Conservation (phyloP, 2,888 invertebrate species). For the Trichopria drosophilae region DNA sequence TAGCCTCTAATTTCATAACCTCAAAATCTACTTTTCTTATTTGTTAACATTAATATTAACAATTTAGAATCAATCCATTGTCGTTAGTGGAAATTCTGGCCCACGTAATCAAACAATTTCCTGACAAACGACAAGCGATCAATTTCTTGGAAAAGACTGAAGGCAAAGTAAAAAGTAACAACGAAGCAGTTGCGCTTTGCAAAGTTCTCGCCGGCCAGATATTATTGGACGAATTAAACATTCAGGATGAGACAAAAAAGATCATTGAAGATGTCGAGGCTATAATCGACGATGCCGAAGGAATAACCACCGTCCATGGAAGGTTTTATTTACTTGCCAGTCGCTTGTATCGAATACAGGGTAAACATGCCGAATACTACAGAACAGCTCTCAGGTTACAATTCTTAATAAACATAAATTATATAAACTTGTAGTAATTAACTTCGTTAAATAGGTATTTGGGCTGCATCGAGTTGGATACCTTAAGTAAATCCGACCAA, state of each 20-base stretch:
- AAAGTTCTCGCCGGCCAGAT: constrained; percentile 85
- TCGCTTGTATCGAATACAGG: constrained; percentile 82
- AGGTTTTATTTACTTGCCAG: constrained; percentile 92
- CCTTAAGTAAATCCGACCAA: constrained; percentile 68
- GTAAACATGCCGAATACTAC: constrained; percentile 94
- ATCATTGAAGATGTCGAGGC: constrained; percentile 86
- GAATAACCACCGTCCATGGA: constrained; percentile 91
- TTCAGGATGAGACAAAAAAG: constrained; percentile 77
- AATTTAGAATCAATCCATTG: constrained; percentile 83
- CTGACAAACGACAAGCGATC: constrained; percentile 81
- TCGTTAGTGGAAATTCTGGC: constrained; percentile 88
- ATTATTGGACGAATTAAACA: constrained; percentile 75
- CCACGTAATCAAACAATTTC: constrained; percentile 74
- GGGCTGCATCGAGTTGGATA: constrained; percentile 73
- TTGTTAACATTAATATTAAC: background rate
- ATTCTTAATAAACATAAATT: constrained; percentile 1
- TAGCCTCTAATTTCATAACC: constrained; percentile 23
- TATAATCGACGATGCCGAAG: constrained; percentile 85
- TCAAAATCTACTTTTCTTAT: constrained; percentile 7
- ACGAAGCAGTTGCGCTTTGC: constrained; percentile 86
- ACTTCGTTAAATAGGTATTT: constrained; percentile 61
- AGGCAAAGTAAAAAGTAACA: constrained; percentile 80
- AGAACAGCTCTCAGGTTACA: constrained; percentile 82
- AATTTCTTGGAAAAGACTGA: constrained; percentile 88
- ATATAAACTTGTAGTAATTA: constrained; percentile 3